Evolutionary conservation across 1,140 invertebrate species (phyloP), one percentile per base, ranked within the genome.

Genomic region (Philopotamus ludificatus): DNA sequence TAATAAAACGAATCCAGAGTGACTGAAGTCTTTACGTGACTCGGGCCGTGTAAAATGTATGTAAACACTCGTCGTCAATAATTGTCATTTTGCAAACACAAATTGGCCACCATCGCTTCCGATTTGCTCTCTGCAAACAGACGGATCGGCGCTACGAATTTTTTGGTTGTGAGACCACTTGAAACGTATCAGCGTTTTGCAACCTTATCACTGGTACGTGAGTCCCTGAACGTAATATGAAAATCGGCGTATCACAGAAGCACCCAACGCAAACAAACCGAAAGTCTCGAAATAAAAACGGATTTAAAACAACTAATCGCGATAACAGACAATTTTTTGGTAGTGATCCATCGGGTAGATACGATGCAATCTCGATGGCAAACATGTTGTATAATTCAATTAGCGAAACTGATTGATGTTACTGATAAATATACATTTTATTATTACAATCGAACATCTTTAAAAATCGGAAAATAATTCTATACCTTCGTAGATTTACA

Each of bases 191-290:
- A 49, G 39, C 18, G 47, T 63, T 51, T 25, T 15, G 26, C 12
- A 57, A 55, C 41, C 63, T 65, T 65, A 65, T 65, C 63, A 39
- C n/a, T 9, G 10, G 53, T 65, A 65, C 63, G 63, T 65, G 63
- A 55, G 63, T 28, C 53, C 51, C 42, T 47, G 63, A 58, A 49
- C 63, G 49, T 63, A 63, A 22, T 18, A 18, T 12, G 9, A 41
- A 51, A n/a, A 51, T 51, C 51, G 20, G 16, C 23, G 51, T 26
- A 23, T 21, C 51, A 34, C 20, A 3, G 42, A 12, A 44, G n/a
- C n/a, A 15, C n/a, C 20, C 42, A 18, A 44, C 42, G 42, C 42
- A 44, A 44, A 12, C n/a, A 39, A 7, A n/a, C 42, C 12, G 42
- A 15, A 12, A 44, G 20, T 44, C 42, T 15, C n/a, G n/a, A n/a